Conservation (phyloP, 2,113 vertebrate species). For the Corynorhinus townsendii region DNA sequence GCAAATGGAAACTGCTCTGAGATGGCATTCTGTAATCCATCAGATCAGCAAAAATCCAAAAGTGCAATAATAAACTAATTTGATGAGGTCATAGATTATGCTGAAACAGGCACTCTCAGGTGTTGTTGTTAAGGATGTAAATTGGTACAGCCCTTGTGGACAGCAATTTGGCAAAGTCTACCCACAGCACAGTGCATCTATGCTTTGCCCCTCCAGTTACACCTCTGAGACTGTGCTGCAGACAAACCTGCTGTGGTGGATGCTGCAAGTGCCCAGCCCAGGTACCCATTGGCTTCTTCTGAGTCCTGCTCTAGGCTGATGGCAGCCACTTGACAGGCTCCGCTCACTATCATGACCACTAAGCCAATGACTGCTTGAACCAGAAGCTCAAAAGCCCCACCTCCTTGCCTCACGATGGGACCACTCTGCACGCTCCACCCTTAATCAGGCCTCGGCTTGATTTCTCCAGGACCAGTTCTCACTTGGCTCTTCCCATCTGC, state of each 20-base stretch:
- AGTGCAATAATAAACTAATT: not conserved
- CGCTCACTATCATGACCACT: not conserved
- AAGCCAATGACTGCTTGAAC: not conserved
- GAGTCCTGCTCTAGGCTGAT: not conserved
- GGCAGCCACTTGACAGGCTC: not conserved
- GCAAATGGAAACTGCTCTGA: not conserved
- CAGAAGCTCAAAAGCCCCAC: not conserved
- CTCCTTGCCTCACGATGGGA: not conserved
- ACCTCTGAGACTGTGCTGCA: not conserved
- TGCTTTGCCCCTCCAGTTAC: not conserved
- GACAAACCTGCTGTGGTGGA: not conserved
- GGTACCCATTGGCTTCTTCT: not conserved
- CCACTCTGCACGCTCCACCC: not conserved
- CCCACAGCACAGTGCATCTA: too few species aligned
- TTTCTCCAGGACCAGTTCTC: not conserved
- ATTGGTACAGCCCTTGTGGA: not conserved
- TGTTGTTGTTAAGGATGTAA: not conserved
- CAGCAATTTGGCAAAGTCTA: not conserved
- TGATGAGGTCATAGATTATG: not conserved
- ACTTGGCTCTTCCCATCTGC: not conserved
- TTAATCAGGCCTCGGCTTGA: not conserved
- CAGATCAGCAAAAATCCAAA: not conserved
- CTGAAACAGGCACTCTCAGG: not conserved
- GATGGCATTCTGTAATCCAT: not conserved
- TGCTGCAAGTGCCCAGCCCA: not conserved